Base-by-base conservation (phyloP, 2,888 invertebrate species). In the Rapana venosa region DNA sequence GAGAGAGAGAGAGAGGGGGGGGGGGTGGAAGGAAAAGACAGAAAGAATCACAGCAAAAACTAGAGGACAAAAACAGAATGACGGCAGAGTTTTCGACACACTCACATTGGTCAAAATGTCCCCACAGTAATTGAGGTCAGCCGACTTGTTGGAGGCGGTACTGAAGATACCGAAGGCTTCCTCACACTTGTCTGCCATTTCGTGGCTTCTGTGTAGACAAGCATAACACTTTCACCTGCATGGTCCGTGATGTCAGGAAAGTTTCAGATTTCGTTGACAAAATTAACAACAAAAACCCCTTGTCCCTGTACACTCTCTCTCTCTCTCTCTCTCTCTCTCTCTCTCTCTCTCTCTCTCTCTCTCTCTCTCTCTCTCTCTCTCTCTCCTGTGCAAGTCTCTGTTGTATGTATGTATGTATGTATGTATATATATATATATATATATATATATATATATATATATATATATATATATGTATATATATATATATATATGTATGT, bases 391-490 rank as follows among this genome's bases (percentile, higher is more conserved):
- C 17, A 61, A 15, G 17, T 15, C 17, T 61, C 11, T 61, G 61
- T 61, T 61, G 61, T 61, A 17, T 61, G 61, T 61, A 22, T 22
- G 70, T 70, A 17, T 2, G 35, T 56, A 17, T 26, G 36, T 61
- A 32, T 61, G 58, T 61, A 66, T 61, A n/a, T 36, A 13, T 84
- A 35, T 84, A 35, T 84, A 35, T 84, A 36, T 84, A 35, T 84
- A 35, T 87, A 66, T 87, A 66, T 87, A 66, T 87, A 32, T 87
- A 66, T 87, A 66, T 87, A 66, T 87, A 66, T 87, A 66, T 61
- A 30, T 87, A 66, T 85, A 22, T 85, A 56, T 85, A 56, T 85
- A 22, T 26, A 13, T 56, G 47, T 56, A 20, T 85, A 56, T 56
- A 20, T 85, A 22, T 56, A 17, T 85, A 56, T 85, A 26, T 70